phyloP scores from a whole-genome alignment of 2,113 vertebrate genomes.

The Phocoena sinus region DNA sequence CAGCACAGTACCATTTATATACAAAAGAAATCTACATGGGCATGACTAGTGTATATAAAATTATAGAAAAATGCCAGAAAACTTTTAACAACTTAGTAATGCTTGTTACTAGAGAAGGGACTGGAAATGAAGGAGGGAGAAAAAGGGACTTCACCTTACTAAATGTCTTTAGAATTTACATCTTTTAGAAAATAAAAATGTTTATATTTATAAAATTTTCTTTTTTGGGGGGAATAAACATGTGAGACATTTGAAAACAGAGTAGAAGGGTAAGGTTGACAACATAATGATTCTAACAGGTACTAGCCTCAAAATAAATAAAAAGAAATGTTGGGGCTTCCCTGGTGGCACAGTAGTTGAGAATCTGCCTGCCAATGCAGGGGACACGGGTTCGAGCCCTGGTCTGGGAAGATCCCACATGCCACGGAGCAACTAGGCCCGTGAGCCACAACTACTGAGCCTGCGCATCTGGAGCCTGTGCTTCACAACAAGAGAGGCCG shows the following conservation, averaged over 20 bases:
- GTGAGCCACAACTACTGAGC: too few relatives aligned
- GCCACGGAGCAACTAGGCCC: too few relatives aligned
- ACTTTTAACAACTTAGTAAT: neutral
- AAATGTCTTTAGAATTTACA: neutral
- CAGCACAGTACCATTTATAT: neutral
- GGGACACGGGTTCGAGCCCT: too few relatives aligned
- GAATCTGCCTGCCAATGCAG: too few relatives aligned
- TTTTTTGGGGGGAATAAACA: neutral
- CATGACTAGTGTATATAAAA: neutral
- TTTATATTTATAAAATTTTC: neutral
- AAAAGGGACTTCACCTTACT: neutral
- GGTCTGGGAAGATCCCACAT: too few relatives aligned
- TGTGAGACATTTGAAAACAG: neutral
- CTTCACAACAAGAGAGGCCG: too few relatives aligned
- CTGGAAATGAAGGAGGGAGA: neutral
- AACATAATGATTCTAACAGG: neutral
- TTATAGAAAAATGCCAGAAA: neutral
- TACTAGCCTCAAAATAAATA: neutral
- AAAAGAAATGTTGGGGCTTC: neutral
- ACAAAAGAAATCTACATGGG: neutral
- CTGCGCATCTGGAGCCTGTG: too few relatives aligned
- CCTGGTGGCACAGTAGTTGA: too few relatives aligned
- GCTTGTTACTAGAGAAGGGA: neutral
- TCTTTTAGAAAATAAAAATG: neutral
- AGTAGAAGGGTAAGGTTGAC: neutral